Conservation (phyloP, 2,888 invertebrate species). For the Drosophila borborema region DNA sequence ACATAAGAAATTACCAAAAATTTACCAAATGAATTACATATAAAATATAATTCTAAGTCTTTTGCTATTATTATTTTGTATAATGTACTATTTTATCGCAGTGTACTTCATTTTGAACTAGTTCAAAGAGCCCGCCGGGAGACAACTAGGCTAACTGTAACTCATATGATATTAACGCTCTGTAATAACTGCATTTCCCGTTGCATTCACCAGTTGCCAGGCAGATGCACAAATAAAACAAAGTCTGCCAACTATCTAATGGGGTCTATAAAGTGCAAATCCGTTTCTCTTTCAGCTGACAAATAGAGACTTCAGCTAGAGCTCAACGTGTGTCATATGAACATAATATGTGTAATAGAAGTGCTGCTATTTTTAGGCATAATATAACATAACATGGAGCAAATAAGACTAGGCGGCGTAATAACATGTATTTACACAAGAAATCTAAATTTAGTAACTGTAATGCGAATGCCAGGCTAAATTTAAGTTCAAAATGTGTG, state of each 20-base stretch:
- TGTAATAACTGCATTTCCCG: not conserved
- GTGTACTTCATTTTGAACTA: not conserved
- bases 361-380: constrained; percentile 28
- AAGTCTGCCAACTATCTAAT: not conserved
- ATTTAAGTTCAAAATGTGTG: constrained; percentile 46
- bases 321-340: constrained; percentile 1
- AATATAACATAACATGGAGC: constrained; percentile 18
- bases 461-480: constrained; percentile 18
- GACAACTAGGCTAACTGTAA: not conserved
- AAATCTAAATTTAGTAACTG: constrained; percentile 39
- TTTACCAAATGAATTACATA: no score
- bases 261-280: not conserved
- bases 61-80: no score
- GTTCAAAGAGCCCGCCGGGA: not conserved
- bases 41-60: no score
- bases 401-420: constrained; percentile 5
- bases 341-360: not conserved
- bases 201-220: constrained; percentile 2
- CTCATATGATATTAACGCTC: not conserved
- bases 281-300: not conserved
- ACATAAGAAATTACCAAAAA: no score
- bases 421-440: constrained; percentile 22
- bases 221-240: not conserved
- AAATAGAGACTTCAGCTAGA: not conserved
- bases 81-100: not conserved